A percentile compares a stretch with the other conserved stretches of the same genome.
Evolutionary conservation across 2,113 vertebrate genomes (phyloP).

Genomic region (Cervus canadensis): DNA sequence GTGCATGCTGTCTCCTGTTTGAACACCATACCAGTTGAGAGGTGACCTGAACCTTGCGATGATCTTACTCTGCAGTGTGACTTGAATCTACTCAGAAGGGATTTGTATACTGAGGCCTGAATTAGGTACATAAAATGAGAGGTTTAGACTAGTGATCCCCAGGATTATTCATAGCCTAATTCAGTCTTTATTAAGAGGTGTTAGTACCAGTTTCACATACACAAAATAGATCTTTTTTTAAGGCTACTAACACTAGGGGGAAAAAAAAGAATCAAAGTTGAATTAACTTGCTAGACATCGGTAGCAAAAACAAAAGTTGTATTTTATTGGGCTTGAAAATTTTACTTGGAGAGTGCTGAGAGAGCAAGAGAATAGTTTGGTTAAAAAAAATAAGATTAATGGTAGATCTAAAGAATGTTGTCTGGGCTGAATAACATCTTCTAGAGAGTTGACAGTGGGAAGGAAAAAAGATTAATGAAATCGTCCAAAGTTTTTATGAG

Average conservation of each 20-base stretch:
- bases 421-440: slow-evolving; percentile 54
- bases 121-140: slow-evolving; percentile 34
- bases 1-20: background rate
- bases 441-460: slow-evolving; percentile 51
- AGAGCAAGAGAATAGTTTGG: slow-evolving; percentile 58
- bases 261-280: slow-evolving; percentile 23
- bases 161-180: background rate
- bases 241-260: background rate
- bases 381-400: slow-evolving; percentile 56
- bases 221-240: background rate
- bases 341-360: slow-evolving; percentile 68
- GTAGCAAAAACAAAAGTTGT: slow-evolving; percentile 63
- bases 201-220: slow-evolving; percentile 50
- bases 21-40: background rate
- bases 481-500: slow-evolving; percentile 40
- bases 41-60: background rate
- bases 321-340: slow-evolving; percentile 55
- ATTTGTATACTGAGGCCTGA: background rate
- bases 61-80: background rate
- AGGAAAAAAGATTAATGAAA: slow-evolving; percentile 44
- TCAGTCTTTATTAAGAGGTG: slow-evolving; percentile 25
- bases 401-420: slow-evolving; percentile 55
- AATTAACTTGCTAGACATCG: slow-evolving; percentile 37
- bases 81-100: background rate
- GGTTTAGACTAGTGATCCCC: background rate